phyloP scores from a whole-genome alignment of 2,113 vertebrate species.

The Protomyctophum bolini region DNA sequence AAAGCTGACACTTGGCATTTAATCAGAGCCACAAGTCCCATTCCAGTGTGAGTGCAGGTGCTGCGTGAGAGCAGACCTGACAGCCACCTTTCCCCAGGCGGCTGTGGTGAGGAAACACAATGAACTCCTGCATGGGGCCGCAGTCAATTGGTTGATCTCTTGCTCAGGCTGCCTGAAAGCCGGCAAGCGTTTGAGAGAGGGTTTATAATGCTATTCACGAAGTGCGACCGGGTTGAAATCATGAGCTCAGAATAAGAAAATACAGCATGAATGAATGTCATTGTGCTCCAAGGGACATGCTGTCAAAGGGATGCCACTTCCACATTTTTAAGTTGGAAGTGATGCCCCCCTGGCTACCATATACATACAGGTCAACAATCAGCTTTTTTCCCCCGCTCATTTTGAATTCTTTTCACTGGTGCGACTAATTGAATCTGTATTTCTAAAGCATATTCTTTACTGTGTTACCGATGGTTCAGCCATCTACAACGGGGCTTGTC shows the following conservation, averaged over 20 bases:
- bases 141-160: conserved; percentile 40
- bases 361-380: no score
- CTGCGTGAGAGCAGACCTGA: conserved; percentile 3
- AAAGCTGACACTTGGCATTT: conserved; percentile 58
- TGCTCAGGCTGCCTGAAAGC: conserved; percentile 27
- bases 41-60: conserved; percentile 30
- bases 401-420: no score
- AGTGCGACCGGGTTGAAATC: conserved; percentile 48
- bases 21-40: conserved; percentile 25
- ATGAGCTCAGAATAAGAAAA: conserved; percentile 49
- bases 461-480: no score
- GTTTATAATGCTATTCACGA: conserved; percentile 13
- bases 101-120: conserved; percentile 12
- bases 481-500: no score
- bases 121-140: conserved; percentile 35
- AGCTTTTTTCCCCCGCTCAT: no score
- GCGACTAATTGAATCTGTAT: no score
- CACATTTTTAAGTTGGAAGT: no score
- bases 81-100: background rate
- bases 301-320: no score
- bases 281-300: conserved; percentile 52
- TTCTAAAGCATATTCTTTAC: no score
- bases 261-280: conserved; percentile 64
- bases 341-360: no score
- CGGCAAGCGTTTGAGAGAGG: conserved; percentile 43